Base-by-base conservation (phyloP, 2,113 vertebrate genomes). In the Bostrychus sinensis region DNA sequence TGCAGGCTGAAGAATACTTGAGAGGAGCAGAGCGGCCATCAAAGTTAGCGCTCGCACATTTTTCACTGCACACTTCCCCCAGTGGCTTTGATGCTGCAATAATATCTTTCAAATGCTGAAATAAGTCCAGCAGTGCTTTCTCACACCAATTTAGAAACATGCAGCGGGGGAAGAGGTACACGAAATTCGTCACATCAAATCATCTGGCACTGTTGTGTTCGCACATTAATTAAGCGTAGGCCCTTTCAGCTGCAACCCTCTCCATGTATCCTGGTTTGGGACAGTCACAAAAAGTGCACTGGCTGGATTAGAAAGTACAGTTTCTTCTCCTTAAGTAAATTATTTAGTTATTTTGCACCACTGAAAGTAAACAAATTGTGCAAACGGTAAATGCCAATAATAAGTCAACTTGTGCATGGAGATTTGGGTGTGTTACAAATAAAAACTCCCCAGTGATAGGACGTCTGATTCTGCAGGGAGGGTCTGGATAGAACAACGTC, bases 1-100 rank as follows among this genome's bases (percentile, higher is more conserved):
- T 66, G 20, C 54, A 42, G 25, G 20, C 8, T 30, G 34, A 1
- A 10, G 54, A 36, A 54, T 64, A 11, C 28, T 20, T 28, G 41
- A 74, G 48, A 62, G 22, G 28, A 56, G 53, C 45, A 28, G 57
- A 38, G 77, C 74, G 68, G 65, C 65, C 12, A 65, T 75, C 68
- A 66, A 3, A 16, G 25, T 37, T 61, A 64, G 57, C 30, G 42
- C 45, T 62, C 56, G 17, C 48, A 76, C 77, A 66, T 42, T 78
- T 63, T 73, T 65, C 30, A 9, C 76, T 32, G 70, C 56, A 72
- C 63, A 12, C 50, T 56, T 60, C 41, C 69, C 67, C 45, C 64
- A 30, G 19, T 13, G 36, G 70, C 37, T 71, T 51, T 25, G 20
- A 56, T 48, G 17, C 61, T 55, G 23, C 2, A 7, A 62, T 22